Base-by-base conservation (phyloP, 2,888 invertebrate species). In the Tenthredo amoena region DNA sequence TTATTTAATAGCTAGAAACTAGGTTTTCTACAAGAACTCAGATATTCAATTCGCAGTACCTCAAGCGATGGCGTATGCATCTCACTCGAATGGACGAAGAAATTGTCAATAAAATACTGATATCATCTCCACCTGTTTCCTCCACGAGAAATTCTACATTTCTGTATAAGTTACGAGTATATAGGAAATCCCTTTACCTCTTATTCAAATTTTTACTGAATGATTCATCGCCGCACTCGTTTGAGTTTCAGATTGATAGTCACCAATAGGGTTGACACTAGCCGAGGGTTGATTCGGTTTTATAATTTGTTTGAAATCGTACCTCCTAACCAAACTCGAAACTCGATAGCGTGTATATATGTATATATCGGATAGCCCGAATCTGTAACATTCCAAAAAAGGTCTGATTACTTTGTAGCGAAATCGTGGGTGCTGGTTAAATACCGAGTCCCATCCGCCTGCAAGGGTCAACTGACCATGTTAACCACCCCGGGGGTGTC, bases 381-480 rank as follows among this genome's bases (percentile, higher is more conserved):
- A 21, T 26, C 43, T 74, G 26, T 43, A 2, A 74, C 43, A 43
- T 74, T 74, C 6, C 3, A 21, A 43, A 74, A 74, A 74, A 40
- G 74, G 47, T 43, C 43, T 74, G 74, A 74, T 43, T 74, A 74
- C 74, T 74, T 74, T n/a, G 74, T 43, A 43, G 43, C 40, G 21
- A 40, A 43, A 74, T 40, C 74, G 40, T 47, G 74, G 74, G 74
- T 74, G 74, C 12, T 21, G 74, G 74, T 74, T 74, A 40, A 74
- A 74, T 43, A 26, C 74, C 74, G 40, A 74, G 68, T 68, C 68
- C 68, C 68, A 68, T 68, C 68, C 68, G 68, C 68, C 18, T 34
- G 68, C 34, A 43, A 40, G 43, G 74, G 74, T 74, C 74, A 26
- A 74, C 31, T 47, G 74, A 74, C 43, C 74, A 43, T 43, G 43